Conservation (phyloP, 2,888 invertebrate genomes). For the Leptogaster cylindrica region DNA sequence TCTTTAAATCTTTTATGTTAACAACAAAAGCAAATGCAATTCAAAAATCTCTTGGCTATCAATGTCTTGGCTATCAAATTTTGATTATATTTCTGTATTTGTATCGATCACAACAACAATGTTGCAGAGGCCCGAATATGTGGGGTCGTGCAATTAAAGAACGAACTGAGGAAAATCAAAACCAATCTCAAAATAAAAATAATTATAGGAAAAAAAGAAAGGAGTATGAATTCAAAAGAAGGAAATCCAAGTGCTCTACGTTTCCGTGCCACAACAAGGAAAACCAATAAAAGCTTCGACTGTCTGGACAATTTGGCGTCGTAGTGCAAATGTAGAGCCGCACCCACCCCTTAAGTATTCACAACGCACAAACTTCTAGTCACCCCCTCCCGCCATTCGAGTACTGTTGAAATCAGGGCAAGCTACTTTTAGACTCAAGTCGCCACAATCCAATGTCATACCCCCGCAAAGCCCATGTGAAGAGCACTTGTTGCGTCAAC, state of each 20-base stretch:
- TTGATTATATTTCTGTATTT: no score
- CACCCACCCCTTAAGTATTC: conserved; percentile 16
- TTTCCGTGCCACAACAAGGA: conserved; percentile 20
- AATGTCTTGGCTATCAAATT: no score
- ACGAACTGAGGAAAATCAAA: background rate
- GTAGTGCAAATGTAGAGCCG: conserved; percentile 4
- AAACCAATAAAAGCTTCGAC: conserved; percentile 32
- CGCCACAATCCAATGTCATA: conserved; percentile 5
- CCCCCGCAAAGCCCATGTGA: background rate
- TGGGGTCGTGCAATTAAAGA: background rate
- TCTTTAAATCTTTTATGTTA: no score
- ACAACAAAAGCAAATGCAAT: no score
- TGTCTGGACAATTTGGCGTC: conserved; percentile 39
- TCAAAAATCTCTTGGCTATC: no score
- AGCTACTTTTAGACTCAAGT: conserved; percentile 27
- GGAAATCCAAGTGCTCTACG: background rate
- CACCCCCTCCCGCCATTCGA: background rate
- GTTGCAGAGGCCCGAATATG: background rate
- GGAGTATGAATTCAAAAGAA: background rate
- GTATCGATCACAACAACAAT: background rate
- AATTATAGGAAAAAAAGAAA: background rate
- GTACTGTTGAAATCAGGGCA: conserved; percentile 15
- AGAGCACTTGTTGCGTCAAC: conserved; percentile 25
- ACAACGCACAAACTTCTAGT: background rate
- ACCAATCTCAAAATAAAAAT: background rate